Evolutionary conservation across 2,797 vertebrate genomes (phyloP), one percentile per base, ranked within the genome.

Genomic region (Chrosomus eos): DNA sequence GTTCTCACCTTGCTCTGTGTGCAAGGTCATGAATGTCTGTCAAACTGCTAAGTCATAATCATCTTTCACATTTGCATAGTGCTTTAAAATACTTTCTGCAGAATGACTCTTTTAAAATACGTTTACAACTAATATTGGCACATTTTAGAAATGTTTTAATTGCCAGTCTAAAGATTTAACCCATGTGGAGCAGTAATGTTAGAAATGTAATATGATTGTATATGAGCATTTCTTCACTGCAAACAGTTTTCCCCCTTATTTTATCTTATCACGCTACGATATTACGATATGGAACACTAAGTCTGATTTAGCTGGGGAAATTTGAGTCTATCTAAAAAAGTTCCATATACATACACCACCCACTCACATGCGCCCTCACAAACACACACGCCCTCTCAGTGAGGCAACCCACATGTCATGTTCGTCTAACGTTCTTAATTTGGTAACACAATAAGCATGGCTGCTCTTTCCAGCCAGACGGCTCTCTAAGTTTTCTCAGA

Each of bases 401-500:
- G n/a, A 70, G 48, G 51, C 82, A 53, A 78, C 80, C 58, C 76
- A 67, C 64, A 51, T 40, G 78, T 84, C 60, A 51, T 70, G n/a
- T 60, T 82, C 28, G 55, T 62, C 40, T 79, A 36, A 78, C 36
- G 26, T 81, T 75, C 79, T 70, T 66, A 67, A 31, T 26, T 77
- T 67, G 55, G 71, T 87, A 87, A 85, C 72, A 64, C 60, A 82
- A 82, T 85, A 90, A 71, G 38, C 58, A 51, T 26, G 48, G 55
- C 53, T 62, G 72, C 45, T 60, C 73, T 68, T 40, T 68, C 82
- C 48, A 36, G 26, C 28, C 70, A 79, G 78, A 79, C 74, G 33
- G 62, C 83, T 85, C 80, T 87, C 83, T 14, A 88, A 77, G 67
- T 77, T 85, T 89, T 85, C 81, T 76, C 10, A 31, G 89, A 80